These are phyloP conservation scores for Hemistola chrysoprasaria DNA, from an alignment of 2,888 invertebrate species.

Conservation along the genomic window DNA sequence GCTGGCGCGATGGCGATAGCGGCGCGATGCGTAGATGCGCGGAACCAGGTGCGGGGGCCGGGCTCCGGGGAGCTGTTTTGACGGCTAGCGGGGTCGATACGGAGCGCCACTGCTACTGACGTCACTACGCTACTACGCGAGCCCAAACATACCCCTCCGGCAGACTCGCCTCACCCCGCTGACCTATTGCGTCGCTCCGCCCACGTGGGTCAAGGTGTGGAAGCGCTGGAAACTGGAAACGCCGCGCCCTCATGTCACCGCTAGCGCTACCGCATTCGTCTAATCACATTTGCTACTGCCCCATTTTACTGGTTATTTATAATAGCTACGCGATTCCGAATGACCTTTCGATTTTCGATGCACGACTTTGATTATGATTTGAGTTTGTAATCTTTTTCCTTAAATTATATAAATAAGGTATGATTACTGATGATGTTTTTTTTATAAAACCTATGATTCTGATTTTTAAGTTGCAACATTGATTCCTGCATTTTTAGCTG, in stretches of 20 bases:
- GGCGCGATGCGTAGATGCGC: slow-evolving; percentile 71
- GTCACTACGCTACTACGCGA: slow-evolving; percentile 81
- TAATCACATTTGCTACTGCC: slow-evolving; percentile 20
- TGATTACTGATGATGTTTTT: too few relatives aligned
- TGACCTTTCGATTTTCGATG: slow-evolving; percentile 1
- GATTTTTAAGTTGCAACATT: too few relatives aligned
- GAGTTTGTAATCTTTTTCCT: too few relatives aligned
- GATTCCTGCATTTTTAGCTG: too few relatives aligned
- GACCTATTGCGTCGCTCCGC: slow-evolving; percentile 74
- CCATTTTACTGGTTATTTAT: slow-evolving; percentile 7
- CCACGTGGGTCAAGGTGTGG: slow-evolving; percentile 79
- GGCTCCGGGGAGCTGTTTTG: slow-evolving; percentile 65
- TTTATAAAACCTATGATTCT: too few relatives aligned
- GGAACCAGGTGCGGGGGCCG: slow-evolving; percentile 29
- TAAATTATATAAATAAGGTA: too few relatives aligned
- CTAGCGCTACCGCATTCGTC: slow-evolving; percentile 22
- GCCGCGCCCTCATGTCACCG: slow-evolving; percentile 40
- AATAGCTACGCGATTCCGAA: not conserved
- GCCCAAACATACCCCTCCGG: slow-evolving; percentile 70
- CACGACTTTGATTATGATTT: too few relatives aligned
- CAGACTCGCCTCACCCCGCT: slow-evolving; percentile 52
- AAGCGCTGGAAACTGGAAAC: slow-evolving; percentile 56
- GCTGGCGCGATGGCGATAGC: slow-evolving; percentile 21
- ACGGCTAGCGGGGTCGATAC: slow-evolving; percentile 73
- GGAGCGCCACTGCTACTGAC: slow-evolving; percentile 68